phyloP scores from a whole-genome alignment of 2,888 invertebrate species.

The Lysandra bellargus region DNA sequence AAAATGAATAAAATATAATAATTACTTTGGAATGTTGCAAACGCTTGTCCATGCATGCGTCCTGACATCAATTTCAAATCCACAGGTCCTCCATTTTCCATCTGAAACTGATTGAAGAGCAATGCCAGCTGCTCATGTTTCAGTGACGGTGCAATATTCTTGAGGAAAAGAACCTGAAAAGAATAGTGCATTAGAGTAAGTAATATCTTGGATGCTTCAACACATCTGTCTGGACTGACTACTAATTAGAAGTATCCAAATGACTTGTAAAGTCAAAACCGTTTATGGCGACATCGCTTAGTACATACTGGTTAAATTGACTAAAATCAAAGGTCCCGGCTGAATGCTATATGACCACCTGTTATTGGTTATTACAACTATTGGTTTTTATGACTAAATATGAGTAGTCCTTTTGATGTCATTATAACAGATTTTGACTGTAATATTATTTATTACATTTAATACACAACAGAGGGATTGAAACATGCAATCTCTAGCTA shows the following conservation, averaged over 20 bases:
- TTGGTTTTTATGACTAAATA: too few species aligned
- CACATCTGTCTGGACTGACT: too few species aligned
- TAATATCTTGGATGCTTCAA: neutral
- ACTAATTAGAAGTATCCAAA: too few species aligned
- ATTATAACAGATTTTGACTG: too few species aligned
- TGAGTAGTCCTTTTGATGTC: too few species aligned
- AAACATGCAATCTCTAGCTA: neutral
- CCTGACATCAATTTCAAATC: conserved; percentile 74
- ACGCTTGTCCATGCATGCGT: conserved; percentile 81
- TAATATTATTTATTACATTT: too few species aligned
- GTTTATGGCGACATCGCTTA: too few species aligned
- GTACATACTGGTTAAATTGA: too few species aligned
- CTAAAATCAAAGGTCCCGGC: too few species aligned
- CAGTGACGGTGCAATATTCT: conserved; percentile 76
- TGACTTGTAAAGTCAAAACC: too few species aligned
- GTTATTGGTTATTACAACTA: too few species aligned
- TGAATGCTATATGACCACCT: too few species aligned
- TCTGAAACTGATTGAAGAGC: conserved; percentile 71
- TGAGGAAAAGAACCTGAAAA: conserved; percentile 74
- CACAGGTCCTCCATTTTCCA: conserved; percentile 67
- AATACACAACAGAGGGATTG: neutral
- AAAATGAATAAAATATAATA: conserved; percentile 28
- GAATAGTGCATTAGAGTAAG: conserved; percentile 28
- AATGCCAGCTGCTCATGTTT: conserved; percentile 68
- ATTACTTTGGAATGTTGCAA: conserved; percentile 77